Base-by-base conservation (phyloP, 2,888 invertebrate genomes). In the Neelides folsomi region DNA sequence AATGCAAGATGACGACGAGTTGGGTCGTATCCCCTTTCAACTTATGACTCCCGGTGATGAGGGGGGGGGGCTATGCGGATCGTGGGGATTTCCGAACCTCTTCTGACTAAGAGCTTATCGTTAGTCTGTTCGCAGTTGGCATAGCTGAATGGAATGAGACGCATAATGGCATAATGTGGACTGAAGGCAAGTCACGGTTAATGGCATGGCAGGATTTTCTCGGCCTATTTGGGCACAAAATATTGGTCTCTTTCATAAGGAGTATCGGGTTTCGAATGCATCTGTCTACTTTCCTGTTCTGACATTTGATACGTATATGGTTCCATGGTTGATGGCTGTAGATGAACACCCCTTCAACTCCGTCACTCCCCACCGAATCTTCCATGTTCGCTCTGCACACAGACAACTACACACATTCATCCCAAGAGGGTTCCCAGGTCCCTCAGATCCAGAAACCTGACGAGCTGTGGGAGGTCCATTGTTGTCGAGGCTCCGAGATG, bases 251-350 rank as follows among this genome's bases (percentile, higher is more conserved):
- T 55, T 59, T 59, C 59, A 59, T 62, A 58, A 58, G 62, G 57
- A 56, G 56, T 59, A 61, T 63, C 60, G 52, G 45, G 57, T 63
- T 63, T 56, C 63, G 51, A 55, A 53, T 59, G 57, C 63, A 63
- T 63, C 63, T 63, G 63, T 63, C 63, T 63, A 60, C 59, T 60
- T 61, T 63, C 60, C 60, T 61, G 54, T 55, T 56, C 56, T 57
- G 63, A 61, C 45, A 63, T 61, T 60, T 58, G 63, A 63, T 63
- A 57, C 55, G 52, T 49, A 54, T 54, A 39, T 19, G 56, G 53
- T 52, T 52, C 50, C 54, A 51, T 55, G 53, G 53, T 55, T 50
- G 52, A 54, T 54, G 57, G 45, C 38, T 42, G 49, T 49, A 20
- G 20, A 19, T 15, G 12, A 16, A 42, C 16, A 42, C n/a, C 12